phyloP scores from a whole-genome alignment of 2,888 invertebrate genomes.

The Amphipyra tragopoginis region DNA sequence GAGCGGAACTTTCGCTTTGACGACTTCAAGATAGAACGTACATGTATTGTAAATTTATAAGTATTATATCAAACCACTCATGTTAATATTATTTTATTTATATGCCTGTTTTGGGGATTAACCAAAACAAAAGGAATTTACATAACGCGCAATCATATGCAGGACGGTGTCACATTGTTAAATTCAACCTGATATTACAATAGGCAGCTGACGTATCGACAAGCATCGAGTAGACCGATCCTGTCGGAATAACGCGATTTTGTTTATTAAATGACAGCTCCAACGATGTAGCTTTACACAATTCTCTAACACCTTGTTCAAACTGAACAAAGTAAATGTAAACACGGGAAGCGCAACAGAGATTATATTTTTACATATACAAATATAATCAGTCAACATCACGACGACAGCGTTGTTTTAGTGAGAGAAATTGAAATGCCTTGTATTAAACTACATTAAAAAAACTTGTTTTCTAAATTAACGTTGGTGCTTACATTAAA shows the following conservation, averaged over 20 bases:
- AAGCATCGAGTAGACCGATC: conserved; percentile 15
- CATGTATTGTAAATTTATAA: no score
- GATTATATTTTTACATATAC: conserved; percentile 1
- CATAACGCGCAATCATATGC: conserved; percentile 7
- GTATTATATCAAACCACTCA: neutral
- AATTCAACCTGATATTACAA: conserved; percentile 24
- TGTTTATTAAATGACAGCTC: conserved; percentile 19
- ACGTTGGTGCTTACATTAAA: no score
- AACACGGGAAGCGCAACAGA: neutral
- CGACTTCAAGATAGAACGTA: neutral
- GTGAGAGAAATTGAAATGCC: no score
- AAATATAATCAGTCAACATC: neutral
- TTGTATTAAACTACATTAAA: no score
- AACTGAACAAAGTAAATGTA: conserved; percentile 26
- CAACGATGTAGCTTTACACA: conserved; percentile 21
- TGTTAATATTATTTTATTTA: neutral
- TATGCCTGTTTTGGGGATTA: neutral
- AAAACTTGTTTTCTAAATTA: no score
- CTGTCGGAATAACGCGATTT: conserved; percentile 18
- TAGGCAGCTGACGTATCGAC: conserved; percentile 38
- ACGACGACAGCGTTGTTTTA: no score
- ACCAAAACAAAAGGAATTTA: conserved; percentile 7
- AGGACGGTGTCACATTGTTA: neutral
- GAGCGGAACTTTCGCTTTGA: neutral
- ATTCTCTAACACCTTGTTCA: conserved; percentile 18